Conservation (phyloP, 2,797 vertebrate genomes). For the Nothura maculosa region DNA sequence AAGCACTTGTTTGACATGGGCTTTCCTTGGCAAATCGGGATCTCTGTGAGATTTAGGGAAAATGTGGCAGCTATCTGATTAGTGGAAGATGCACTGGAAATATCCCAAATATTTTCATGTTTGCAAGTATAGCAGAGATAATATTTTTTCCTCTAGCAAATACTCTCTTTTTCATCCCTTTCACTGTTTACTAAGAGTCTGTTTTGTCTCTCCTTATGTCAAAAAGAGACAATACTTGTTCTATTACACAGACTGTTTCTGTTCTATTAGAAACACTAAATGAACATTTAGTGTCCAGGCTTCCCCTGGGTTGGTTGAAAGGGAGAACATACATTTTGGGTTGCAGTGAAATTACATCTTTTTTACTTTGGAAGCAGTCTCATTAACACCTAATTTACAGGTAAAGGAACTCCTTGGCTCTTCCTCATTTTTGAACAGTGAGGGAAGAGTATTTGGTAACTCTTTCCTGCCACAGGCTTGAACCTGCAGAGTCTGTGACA, state of each 20-base stretch:
- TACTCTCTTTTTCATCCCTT: neutral
- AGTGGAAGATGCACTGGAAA: neutral
- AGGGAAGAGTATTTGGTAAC: neutral
- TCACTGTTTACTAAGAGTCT: neutral
- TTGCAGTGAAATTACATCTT: neutral
- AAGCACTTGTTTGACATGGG: neutral
- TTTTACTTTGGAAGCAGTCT: constrained; percentile 10
- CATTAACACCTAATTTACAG: constrained; percentile 15
- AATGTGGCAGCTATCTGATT: neutral
- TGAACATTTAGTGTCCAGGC: neutral
- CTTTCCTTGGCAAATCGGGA: neutral
- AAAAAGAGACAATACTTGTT: neutral
- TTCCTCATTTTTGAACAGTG: neutral
- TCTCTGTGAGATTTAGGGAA: neutral
- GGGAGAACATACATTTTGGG: neutral
- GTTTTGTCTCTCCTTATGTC: neutral
- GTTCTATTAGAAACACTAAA: neutral
- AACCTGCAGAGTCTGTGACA: neutral
- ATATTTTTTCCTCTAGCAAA: neutral
- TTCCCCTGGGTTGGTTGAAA: neutral
- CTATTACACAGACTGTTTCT: accelerated
- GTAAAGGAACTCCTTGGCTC: constrained; percentile 7
- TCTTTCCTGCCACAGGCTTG: neutral
- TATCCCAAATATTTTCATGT: neutral
- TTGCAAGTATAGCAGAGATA: neutral